Percentiles rank a stretch among this genome's conserved stretches.
phyloP scores from a whole-genome alignment of 2,797 vertebrate species.

The Sparus aurata region DNA sequence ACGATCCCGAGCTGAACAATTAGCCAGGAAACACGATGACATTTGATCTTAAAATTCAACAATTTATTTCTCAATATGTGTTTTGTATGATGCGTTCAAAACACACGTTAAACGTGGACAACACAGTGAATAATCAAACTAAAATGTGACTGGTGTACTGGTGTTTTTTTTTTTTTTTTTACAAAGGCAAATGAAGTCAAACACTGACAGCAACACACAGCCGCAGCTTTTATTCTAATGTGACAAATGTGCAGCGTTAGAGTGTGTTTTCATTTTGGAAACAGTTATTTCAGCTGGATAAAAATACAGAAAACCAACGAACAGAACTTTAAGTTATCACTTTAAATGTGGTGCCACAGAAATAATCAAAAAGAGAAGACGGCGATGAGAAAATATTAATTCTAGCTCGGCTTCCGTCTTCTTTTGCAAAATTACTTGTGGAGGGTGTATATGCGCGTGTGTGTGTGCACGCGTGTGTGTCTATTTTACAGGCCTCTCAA shows the following conservation, averaged over 20 bases:
- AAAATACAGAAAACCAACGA: background rate
- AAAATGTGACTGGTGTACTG: background rate
- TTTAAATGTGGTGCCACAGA: background rate
- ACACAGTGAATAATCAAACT: too few species aligned
- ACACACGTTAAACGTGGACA: background rate
- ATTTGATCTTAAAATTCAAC: background rate
- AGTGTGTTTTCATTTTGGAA: background rate
- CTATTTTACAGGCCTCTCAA: slow-evolving; percentile 7
- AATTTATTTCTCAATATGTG: background rate
- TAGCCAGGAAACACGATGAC: accelerated
- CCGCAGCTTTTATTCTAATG: background rate
- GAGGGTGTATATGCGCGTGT: background rate
- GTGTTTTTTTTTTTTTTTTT: background rate
- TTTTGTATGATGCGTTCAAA: background rate
- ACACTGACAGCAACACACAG: background rate
- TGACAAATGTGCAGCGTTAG: background rate
- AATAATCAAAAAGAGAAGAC: background rate
- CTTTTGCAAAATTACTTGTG: background rate
- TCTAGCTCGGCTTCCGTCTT: background rate
- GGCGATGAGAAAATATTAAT: background rate
- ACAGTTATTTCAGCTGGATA: background rate
- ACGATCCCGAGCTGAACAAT: background rate
- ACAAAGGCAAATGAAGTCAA: background rate
- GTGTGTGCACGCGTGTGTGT: background rate
- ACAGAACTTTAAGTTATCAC: background rate